A percentile compares a stretch with the other conserved stretches of the same genome.
Conservation (phyloP, 2,888 invertebrate genomes). For the Sinopyrophorus schimmeli region DNA sequence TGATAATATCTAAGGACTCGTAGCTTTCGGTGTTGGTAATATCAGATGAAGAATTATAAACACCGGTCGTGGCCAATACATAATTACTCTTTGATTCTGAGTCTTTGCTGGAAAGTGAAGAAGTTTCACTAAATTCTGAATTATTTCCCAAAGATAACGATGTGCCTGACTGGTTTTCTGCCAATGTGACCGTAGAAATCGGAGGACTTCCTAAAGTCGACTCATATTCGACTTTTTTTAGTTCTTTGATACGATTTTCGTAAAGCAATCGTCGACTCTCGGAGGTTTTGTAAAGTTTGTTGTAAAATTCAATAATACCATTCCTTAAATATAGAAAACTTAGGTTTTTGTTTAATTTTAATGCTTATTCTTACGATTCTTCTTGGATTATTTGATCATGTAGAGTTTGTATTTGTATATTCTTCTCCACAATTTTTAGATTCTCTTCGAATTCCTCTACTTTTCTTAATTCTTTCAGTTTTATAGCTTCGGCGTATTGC, state of each 20-base stretch:
- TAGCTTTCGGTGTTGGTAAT: too few species aligned
- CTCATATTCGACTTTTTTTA: slow-evolving; percentile 25
- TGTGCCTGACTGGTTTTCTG: too few species aligned
- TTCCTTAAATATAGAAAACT: slow-evolving; percentile 53
- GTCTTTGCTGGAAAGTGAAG: too few species aligned
- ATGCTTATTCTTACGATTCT: slow-evolving; percentile 53
- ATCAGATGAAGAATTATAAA: too few species aligned
- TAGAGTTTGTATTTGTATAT: slow-evolving; percentile 44
- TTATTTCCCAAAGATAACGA: too few species aligned
- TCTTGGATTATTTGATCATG: slow-evolving; percentile 47
- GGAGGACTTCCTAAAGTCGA: too few species aligned
- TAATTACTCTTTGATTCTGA: slow-evolving; percentile 1
- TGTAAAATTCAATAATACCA: slow-evolving; percentile 66
- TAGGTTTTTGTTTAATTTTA: too few species aligned
- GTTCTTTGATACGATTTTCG: slow-evolving; percentile 43
- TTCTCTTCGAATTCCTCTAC: slow-evolving; percentile 47
- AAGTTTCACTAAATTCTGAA: too few species aligned
- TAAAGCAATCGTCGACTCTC: slow-evolving; percentile 57
- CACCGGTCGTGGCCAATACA: neutral
- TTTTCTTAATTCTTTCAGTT: slow-evolving; percentile 43
- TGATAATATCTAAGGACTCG: slow-evolving; percentile 4
- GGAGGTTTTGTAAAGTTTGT: slow-evolving; percentile 63
- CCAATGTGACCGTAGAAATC: too few species aligned
- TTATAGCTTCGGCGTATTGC: slow-evolving; percentile 47
- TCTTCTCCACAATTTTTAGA: slow-evolving; percentile 43